phyloP scores from a whole-genome alignment of 2,888 invertebrate genomes.

The Hemaris fuciformis region DNA sequence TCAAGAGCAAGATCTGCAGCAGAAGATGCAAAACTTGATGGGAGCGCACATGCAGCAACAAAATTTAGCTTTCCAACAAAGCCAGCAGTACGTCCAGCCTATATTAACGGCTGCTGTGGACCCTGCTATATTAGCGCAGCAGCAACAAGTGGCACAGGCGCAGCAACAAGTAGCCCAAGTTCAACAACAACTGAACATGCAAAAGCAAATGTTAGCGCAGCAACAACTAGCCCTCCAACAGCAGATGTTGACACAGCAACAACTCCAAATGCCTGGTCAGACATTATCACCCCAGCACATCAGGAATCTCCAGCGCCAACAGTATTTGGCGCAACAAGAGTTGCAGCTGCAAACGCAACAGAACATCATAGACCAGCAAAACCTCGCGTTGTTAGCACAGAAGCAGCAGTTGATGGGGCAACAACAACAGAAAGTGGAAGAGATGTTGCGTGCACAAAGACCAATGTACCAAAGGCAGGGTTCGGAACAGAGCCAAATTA shows the following conservation, averaged over 20 bases:
- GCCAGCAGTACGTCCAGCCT: constrained; percentile 60
- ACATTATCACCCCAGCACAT: constrained; percentile 72
- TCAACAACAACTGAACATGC: constrained; percentile 73
- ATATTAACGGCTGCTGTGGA: constrained; percentile 57
- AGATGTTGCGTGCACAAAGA: constrained; percentile 62
- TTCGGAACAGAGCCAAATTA: constrained; percentile 74
- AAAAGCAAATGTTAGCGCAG: constrained; percentile 73
- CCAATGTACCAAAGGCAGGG: constrained; percentile 70
- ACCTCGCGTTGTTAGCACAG: constrained; percentile 73
- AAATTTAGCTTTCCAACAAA: constrained; percentile 54
- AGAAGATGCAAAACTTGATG: constrained; percentile 60
- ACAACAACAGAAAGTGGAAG: constrained; percentile 76
- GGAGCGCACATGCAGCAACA: constrained; percentile 61
- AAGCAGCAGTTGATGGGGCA: constrained; percentile 78
- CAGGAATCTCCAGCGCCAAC: constrained; percentile 72
- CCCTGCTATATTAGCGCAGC: constrained; percentile 62
- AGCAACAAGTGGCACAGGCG: constrained; percentile 72
- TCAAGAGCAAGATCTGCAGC: constrained; percentile 55
- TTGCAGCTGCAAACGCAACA: constrained; percentile 77
- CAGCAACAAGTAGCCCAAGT: constrained; percentile 72
- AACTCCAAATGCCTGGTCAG: constrained; percentile 69
- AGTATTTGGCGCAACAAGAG: constrained; percentile 77
- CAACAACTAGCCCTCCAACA: constrained; percentile 76
- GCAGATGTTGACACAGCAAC: constrained; percentile 71
- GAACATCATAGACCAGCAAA: constrained; percentile 81